Evolutionary conservation across 2,797 vertebrate genomes (phyloP).

Genomic region (Parambassis ranga): DNA sequence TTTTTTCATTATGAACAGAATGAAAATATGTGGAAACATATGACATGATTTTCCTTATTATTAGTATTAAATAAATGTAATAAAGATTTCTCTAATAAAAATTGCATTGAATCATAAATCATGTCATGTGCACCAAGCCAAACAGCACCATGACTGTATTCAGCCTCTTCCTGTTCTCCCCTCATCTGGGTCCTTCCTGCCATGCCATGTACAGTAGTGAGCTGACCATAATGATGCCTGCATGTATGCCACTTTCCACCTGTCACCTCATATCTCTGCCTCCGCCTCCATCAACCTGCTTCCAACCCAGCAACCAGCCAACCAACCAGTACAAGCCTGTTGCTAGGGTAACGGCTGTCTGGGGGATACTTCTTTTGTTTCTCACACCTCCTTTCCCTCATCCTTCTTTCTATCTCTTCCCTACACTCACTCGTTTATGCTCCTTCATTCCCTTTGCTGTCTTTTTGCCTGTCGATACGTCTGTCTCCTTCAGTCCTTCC

Average conservation of each 20-base stretch:
- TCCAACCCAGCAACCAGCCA: constrained; percentile 77
- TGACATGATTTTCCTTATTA: too few relatives aligned
- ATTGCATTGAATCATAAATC: not conserved
- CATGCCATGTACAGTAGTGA: constrained; percentile 1
- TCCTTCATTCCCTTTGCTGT: constrained; percentile 15
- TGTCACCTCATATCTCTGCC: constrained; percentile 68
- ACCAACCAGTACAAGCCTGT: constrained; percentile 80
- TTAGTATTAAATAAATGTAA: too few relatives aligned
- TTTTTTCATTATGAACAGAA: not conserved
- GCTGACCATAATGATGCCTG: constrained; percentile 48
- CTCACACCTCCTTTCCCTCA: constrained; percentile 58
- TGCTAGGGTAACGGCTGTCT: constrained; percentile 84
- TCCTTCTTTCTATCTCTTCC: constrained; percentile 42
- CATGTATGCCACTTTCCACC: constrained; percentile 50
- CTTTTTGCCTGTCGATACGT: not conserved
- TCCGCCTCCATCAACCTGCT: constrained; percentile 67
- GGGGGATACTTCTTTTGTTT: constrained; percentile 80
- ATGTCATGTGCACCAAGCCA: not conserved
- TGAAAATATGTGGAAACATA: too few relatives aligned
- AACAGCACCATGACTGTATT: not conserved
- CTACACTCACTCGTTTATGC: constrained; percentile 3
- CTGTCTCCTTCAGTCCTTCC: not conserved
- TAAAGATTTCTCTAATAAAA: not conserved
- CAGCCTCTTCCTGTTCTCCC: constrained; percentile 7
- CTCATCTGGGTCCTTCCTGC: constrained; percentile 39